Conservation (phyloP, 2,888 invertebrate species). For the Eristalis pertinax region DNA sequence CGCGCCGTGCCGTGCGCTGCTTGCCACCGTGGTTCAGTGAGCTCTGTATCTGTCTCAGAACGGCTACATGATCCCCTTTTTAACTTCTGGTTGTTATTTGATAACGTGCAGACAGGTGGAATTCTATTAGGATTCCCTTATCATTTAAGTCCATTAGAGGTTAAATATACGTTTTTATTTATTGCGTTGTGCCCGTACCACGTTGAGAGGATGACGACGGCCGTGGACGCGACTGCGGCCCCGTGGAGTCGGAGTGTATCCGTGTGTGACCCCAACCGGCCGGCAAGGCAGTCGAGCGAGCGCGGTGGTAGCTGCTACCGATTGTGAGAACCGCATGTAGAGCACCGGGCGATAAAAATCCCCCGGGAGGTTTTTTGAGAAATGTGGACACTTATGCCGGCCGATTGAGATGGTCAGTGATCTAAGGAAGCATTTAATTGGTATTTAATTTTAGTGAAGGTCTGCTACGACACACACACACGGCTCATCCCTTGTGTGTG, state of each 20-base stretch:
- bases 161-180: slow-evolving; percentile 73
- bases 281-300: slow-evolving; percentile 1
- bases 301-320: slow-evolving; percentile 64
- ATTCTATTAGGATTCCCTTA: slow-evolving; percentile 73
- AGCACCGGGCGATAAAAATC: slow-evolving; percentile 67
- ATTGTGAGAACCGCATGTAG: slow-evolving; percentile 70
- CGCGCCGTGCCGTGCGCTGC: neutral
- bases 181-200: slow-evolving; percentile 57
- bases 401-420: slow-evolving; percentile 68
- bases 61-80: slow-evolving; percentile 74
- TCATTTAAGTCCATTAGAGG: slow-evolving; percentile 75
- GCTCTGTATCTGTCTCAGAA: slow-evolving; percentile 53
- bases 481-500: slow-evolving; percentile 32
- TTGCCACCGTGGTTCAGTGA: slow-evolving; percentile 15
- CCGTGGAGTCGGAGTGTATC: neutral
- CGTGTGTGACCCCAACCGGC: slow-evolving; percentile 33
- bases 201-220: slow-evolving; percentile 34
- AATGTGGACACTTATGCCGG: slow-evolving; percentile 65
- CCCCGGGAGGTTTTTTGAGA: slow-evolving; percentile 65
- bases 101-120: slow-evolving; percentile 73
- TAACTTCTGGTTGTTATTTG: slow-evolving; percentile 74
- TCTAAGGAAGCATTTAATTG: slow-evolving; percentile 66
- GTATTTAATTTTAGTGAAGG: slow-evolving; percentile 56
- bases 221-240: neutral
- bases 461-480: slow-evolving; percentile 19